Base-by-base conservation (phyloP, 2,888 invertebrate species). In the Lithophane socia region DNA sequence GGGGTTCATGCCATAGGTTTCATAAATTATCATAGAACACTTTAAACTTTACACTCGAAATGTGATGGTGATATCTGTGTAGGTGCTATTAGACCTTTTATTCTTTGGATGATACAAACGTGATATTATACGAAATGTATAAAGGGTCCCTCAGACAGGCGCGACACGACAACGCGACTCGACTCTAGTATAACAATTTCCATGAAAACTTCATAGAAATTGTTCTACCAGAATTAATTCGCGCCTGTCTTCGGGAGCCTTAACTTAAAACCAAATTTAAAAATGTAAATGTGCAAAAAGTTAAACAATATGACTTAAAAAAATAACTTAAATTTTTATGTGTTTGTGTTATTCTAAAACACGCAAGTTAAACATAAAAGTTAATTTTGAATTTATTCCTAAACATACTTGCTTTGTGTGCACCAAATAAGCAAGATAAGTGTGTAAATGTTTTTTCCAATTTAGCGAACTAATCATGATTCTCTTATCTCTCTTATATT, bases 381-480 rank as follows among this genome's bases (percentile, higher is more conserved):
- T 24, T 13, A 13, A 2, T 37, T 66, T 56, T 1, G 5, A 49
- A 82, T 49, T 24, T 52, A 64, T 54, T 58, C 75, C 12, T 12
- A 42, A 42, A 37, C 12, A 52, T 54, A 75, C 52, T 8, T 58
- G 9, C 8, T 8, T 54, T 82, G 37, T 47, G 64, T 75, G 9
- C 16, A 21, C 21, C 13, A 42, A 47, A 10, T 13, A 66, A 61
- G 12, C 54, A 61, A n/a, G 16, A 64, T 58, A 54, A 21, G 54
- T 61, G 54, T 66, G 54, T 56, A 78, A 72, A 52, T 61, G 10
- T 85, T 68, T 37, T 74, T 67, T 67, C 47, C 76, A 85, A 76
- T 82, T 66, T 37, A 24, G 58, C 52, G 12, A 76, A 82, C 16
- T 49, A 69, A 72, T 69, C 54, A 65, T 56, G 68, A 52, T 18